Percentiles rank a stretch among this genome's conserved stretches.
Evolutionary conservation across 2,888 invertebrate species (phyloP).

Genomic region (Tenthredo notha): DNA sequence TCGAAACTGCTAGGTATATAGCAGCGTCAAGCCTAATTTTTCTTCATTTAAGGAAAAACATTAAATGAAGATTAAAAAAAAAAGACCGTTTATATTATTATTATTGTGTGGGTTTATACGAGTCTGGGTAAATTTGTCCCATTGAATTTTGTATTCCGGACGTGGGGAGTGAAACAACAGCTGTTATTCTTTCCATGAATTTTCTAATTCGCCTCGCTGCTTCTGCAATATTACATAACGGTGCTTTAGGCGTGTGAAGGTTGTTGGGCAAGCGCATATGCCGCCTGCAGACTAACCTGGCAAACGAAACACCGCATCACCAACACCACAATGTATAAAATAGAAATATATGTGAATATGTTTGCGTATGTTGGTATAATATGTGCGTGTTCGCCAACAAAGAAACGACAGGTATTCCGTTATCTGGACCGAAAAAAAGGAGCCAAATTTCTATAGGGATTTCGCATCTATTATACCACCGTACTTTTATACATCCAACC

Average conservation of each 20-base stretch:
- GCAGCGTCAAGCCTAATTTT: neutral
- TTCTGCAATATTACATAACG: conserved; percentile 52
- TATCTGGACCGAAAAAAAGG: conserved; percentile 49
- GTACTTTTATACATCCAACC: conserved; percentile 46
- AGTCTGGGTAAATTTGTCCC: conserved; percentile 8
- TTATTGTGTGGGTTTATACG: neutral
- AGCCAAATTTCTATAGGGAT: conserved; percentile 47
- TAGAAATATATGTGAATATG: conserved; percentile 1
- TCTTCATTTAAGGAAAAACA: neutral
- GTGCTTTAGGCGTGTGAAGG: conserved; percentile 53
- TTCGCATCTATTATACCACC: conserved; percentile 47
- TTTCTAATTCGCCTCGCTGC: conserved; percentile 54
- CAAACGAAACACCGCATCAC: conserved; percentile 40
- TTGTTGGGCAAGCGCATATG: conserved; percentile 53
- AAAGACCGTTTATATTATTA: neutral
- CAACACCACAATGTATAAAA: neutral
- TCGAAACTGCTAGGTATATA: neutral
- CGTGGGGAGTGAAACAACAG: conserved; percentile 51
- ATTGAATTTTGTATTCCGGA: conserved; percentile 45
- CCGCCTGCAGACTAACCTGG: conserved; percentile 33
- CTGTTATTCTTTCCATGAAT: conserved; percentile 52
- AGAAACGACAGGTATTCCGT: conserved; percentile 51
- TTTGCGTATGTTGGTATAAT: neutral
- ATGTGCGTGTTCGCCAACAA: conserved; percentile 43
- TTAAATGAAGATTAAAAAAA: neutral